Evolutionary conservation across 2,888 invertebrate genomes (phyloP), one percentile per base, ranked within the genome.

Genomic region (Trisateles emortualis): DNA sequence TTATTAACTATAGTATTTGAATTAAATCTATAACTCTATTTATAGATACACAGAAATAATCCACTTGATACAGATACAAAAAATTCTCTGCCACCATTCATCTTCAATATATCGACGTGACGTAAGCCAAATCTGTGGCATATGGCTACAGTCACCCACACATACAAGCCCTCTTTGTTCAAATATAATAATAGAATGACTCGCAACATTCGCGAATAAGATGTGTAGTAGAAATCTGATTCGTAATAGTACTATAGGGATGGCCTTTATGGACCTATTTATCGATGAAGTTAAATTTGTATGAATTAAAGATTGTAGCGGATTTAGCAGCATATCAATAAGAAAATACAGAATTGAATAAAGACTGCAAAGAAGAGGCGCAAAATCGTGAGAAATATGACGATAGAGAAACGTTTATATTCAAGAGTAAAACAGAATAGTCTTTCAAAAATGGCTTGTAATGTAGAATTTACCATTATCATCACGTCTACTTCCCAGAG

Each of bases 111-210:
- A 77, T 76, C 56, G 67, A 60, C 78, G 80, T 89, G 89, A 90
- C 87, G 88, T 83, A 78, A 85, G 85, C 86, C 78, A 79, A 88
- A 84, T 81, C 80, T 78, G 81, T 72, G 78, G 81, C 86, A 86
- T 84, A 80, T 86, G 83, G 83, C 59, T 36, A 56, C 17, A 66
- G 57, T 67, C 62, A 58, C 59, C 52, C 70, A 58, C 68, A 56
- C 76, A 70, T 60, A 64, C 68, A 67, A 60, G 79, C 77, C 84
- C 81, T 83, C 85, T 84, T 86, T 87, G 87, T 87, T 81, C 83
- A 78, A 75, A 81, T 85, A 89, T 88, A 87, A 88, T 87, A 87
- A 88, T 79, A 76, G 86, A 88, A 87, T 89, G 88, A 90, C 84
- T 89, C 72, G 88, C 82, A 78, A 81, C 85, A 86, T 88, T 83